Percentiles rank a stretch among this genome's conserved stretches.
These are phyloP conservation scores for Conistra vaccinii DNA, from an alignment of 2,888 invertebrate genomes.

Conservation along the genomic window DNA sequence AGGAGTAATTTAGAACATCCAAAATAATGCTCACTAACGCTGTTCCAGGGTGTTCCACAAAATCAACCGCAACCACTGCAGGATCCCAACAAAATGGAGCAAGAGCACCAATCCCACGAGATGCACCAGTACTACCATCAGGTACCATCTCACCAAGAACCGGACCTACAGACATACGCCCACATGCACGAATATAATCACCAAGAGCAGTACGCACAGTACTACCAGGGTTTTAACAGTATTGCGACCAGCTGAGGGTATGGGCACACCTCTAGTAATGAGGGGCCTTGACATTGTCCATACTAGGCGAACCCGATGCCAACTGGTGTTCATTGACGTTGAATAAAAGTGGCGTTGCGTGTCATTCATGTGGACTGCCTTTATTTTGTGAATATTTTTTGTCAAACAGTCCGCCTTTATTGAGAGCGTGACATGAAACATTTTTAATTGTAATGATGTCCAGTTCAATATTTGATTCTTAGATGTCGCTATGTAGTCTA, in stretches of 20 bases:
- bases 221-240: constrained; percentile 76
- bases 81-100: constrained; percentile 69
- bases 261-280: constrained; percentile 49
- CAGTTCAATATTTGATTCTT: constrained; percentile 16
- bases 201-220: constrained; percentile 74
- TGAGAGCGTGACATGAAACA: constrained; percentile 37
- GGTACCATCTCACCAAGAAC: constrained; percentile 46
- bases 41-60: constrained; percentile 45
- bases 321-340: not conserved
- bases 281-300: constrained; percentile 45
- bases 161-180: constrained; percentile 41
- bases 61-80: constrained; percentile 68
- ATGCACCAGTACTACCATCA: constrained; percentile 78
- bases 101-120: constrained; percentile 66
- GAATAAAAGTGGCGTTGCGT: constrained; percentile 13
- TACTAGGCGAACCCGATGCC: not conserved
- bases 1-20: not conserved
- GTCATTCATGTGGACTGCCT: constrained; percentile 7
- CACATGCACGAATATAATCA: constrained; percentile 51
- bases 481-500: constrained; percentile 64
- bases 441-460: constrained; percentile 24
- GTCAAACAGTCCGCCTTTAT: constrained; percentile 50
- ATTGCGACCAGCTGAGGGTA: constrained; percentile 80
- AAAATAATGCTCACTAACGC: not conserved
- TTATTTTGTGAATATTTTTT: constrained; percentile 38